Conservation (phyloP, 2,113 vertebrate genomes). For the Nycticryphes semicollaris region DNA sequence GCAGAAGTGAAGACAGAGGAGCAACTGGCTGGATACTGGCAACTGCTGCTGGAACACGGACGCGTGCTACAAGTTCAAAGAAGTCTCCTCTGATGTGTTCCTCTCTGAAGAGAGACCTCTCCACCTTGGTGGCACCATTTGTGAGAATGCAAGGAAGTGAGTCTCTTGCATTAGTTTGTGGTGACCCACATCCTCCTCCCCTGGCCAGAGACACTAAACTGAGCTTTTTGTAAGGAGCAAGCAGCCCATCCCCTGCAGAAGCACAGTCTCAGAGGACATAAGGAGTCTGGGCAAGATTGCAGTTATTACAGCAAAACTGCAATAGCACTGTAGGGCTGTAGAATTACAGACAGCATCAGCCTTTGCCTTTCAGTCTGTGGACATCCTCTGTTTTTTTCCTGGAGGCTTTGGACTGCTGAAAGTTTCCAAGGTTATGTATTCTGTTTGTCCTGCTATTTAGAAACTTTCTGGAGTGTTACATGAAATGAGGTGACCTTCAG, state of each 20-base stretch:
- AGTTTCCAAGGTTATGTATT: neutral
- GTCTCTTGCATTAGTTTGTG: neutral
- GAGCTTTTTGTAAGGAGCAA: neutral
- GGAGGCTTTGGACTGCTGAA: neutral
- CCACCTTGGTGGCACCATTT: neutral
- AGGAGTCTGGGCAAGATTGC: neutral
- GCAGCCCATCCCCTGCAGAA: neutral
- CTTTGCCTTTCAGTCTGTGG: neutral
- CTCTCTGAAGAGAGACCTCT: neutral
- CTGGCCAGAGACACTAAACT: neutral
- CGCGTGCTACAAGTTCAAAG: rapidly evolving
- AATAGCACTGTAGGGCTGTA: neutral
- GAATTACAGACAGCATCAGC: neutral
- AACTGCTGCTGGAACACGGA: neutral
- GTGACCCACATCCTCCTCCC: neutral
- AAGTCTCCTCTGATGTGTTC: neutral
- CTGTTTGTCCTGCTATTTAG: neutral
- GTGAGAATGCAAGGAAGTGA: neutral
- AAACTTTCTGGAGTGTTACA: neutral
- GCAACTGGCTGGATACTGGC: neutral
- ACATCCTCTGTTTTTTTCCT: neutral
- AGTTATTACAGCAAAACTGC: neutral
- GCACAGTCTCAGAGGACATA: rapidly evolving
- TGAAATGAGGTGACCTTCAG: neutral
- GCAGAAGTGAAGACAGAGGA: neutral